phyloP scores from a whole-genome alignment of 2,888 invertebrate genomes.

The Eledona agricola region DNA sequence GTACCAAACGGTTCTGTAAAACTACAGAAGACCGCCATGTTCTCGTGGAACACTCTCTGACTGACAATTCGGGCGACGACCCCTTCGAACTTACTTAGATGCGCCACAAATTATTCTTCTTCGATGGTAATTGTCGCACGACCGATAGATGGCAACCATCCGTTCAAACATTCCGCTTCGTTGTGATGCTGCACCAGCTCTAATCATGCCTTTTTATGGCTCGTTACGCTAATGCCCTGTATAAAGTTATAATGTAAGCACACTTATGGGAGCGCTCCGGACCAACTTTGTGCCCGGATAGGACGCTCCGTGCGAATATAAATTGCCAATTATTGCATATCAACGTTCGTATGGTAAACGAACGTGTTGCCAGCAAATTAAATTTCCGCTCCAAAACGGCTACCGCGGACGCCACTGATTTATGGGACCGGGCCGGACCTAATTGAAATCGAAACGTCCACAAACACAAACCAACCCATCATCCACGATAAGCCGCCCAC shows the following conservation, averaged over 20 bases:
- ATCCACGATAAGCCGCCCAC: too few species aligned
- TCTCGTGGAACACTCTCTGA: constrained; percentile 33
- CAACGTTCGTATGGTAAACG: constrained; percentile 53
- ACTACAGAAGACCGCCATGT: constrained; percentile 24
- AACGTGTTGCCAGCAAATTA: constrained; percentile 55
- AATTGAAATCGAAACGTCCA: constrained; percentile 9
- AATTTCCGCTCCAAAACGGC: constrained; percentile 56
- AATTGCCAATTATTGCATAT: constrained; percentile 55
- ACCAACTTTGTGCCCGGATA: constrained; percentile 49
- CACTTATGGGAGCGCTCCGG: constrained; percentile 36
- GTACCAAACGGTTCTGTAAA: constrained; percentile 36
- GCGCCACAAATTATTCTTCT: constrained; percentile 30
- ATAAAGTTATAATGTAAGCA: constrained; percentile 40
- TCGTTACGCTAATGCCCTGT: constrained; percentile 37
- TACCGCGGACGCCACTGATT: constrained; percentile 54
- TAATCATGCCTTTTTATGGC: constrained; percentile 40
- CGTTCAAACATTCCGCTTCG: constrained; percentile 1
- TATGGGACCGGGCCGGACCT: constrained; percentile 39
- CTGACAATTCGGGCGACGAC: constrained; percentile 37
- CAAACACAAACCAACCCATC: too few species aligned
- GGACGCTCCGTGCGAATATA: constrained; percentile 48
- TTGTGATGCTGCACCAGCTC: constrained; percentile 26
- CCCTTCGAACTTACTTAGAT: constrained; percentile 37
- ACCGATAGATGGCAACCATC: constrained; percentile 15
- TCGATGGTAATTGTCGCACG: constrained; percentile 15